phyloP scores from a whole-genome alignment of 2,113 vertebrate genomes.

The Calyptomena viridis region DNA sequence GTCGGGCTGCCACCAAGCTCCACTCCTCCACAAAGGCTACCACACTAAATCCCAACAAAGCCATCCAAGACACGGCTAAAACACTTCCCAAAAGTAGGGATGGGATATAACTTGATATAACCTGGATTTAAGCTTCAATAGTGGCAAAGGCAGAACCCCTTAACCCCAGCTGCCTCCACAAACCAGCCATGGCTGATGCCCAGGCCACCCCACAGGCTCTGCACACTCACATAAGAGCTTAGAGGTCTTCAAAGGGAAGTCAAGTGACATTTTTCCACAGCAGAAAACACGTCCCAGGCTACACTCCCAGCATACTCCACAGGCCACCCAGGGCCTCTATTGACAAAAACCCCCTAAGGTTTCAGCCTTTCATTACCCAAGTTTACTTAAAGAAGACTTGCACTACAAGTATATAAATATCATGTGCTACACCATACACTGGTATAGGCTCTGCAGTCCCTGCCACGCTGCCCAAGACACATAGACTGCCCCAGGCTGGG shows the following conservation, averaged over 20 bases:
- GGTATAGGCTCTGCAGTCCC: not conserved
- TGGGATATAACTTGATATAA: not conserved
- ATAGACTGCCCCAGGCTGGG: not conserved
- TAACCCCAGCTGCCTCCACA: not conserved
- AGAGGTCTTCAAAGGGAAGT: not conserved
- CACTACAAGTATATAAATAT: not conserved
- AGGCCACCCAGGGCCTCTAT: not conserved
- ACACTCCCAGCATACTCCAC: not conserved
- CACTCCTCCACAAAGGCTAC: not conserved
- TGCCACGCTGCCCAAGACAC: not conserved
- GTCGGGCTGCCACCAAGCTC: accelerated
- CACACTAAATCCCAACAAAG: not conserved
- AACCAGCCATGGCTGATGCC: not conserved
- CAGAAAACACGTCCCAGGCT: not conserved
- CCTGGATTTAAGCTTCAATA: not conserved
- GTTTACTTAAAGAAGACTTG: not conserved
- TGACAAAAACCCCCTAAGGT: not conserved
- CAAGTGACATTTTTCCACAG: not conserved
- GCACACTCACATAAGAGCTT: accelerated
- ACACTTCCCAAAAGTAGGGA: not conserved
- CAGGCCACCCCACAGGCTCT: not conserved
- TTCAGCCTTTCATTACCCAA: not conserved
- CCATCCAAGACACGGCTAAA: not conserved
- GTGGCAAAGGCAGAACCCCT: accelerated
- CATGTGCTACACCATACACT: accelerated